A percentile compares a stretch with the other conserved stretches of the same genome.
These are phyloP conservation scores for Lycaon pictus DNA, from an alignment of 2,113 vertebrate genomes.

Conservation along the genomic window DNA sequence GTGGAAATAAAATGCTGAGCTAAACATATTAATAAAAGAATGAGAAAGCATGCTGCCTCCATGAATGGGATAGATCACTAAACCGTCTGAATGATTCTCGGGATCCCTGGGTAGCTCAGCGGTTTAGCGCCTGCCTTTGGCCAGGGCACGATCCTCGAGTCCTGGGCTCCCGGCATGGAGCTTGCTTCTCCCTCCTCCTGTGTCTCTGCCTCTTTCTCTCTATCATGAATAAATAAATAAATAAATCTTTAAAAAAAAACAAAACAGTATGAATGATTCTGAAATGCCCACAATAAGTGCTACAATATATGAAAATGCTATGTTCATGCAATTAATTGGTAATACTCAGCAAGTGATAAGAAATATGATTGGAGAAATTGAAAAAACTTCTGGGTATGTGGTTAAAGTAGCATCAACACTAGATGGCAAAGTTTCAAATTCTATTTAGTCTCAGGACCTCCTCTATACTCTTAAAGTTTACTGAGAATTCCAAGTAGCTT, in stretches of 20 bases:
- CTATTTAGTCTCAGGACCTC: background rate
- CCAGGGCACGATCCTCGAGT: no score
- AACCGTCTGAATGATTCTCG: background rate
- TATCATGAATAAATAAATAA: no score
- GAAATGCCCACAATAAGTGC: background rate
- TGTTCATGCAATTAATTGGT: background rate
- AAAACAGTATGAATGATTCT: background rate
- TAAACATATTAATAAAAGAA: background rate
- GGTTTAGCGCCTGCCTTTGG: no score
- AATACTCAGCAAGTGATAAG: background rate
- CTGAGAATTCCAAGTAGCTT: background rate
- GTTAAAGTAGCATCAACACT: background rate
- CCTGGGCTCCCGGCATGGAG: no score
- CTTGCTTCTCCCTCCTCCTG: no score
- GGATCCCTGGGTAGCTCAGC: no score
- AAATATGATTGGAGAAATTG: background rate
- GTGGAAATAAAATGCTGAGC: conserved; percentile 14
- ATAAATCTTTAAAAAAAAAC: no score
- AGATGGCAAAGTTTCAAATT: background rate
- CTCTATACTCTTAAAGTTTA: background rate
- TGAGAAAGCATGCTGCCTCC: background rate
- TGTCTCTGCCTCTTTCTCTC: no score
- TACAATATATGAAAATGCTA: background rate
- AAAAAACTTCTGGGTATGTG: background rate
- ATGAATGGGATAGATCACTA: background rate